Base-by-base conservation (phyloP, 2,113 vertebrate species). In the Himantopus leucocephalus region DNA sequence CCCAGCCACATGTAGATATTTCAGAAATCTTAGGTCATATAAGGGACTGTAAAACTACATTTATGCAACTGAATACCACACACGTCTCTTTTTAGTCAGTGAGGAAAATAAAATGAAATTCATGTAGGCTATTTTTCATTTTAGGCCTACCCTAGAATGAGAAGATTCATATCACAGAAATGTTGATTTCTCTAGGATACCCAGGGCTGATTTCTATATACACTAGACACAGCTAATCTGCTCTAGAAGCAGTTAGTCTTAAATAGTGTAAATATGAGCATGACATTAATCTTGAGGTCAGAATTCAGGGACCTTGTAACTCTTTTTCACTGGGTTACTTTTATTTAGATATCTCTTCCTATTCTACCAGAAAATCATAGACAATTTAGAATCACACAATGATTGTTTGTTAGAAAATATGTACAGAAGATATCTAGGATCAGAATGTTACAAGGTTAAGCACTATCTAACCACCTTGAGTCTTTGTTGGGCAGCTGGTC, bases 381-480 rank as follows among this genome's bases (percentile, higher is more conserved):
- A 27, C 7, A 53, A 53, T 53, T 29, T 35, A 8, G 41, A 63
- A 63, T 43, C 41, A 34, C 56, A 26, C 32, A 19, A 12, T n/a
- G 19, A 22, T 82, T 0, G 0, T 7, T 37, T 71, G 18, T 35
- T 58, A 32, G 17, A 43, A 43, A 56, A 21, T 30, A 34, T 0
- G 0, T 52, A 39, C 10, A 47, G 58, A 64, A 58, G 37, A 32
- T n/a, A 35, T 11, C 39, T 39, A 47, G 9, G 20, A 32, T 59
- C 21, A 35, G 37, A 24, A 32, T 30, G 9, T 39, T 66, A 53
- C 29, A 83, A 39, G 62, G 70, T 7, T 68, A 62, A 62, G 27
- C 18, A 35, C 30, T 41, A 37, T 4, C 5, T 72, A 64, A 59
- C 10, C 9, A n/a, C 10, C 16, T 18, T 43, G 43, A 72, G 7